Evolutionary conservation across 2,113 vertebrate species (phyloP), one percentile per base, ranked within the genome.

Genomic region (Melanerpes formicivorus): DNA sequence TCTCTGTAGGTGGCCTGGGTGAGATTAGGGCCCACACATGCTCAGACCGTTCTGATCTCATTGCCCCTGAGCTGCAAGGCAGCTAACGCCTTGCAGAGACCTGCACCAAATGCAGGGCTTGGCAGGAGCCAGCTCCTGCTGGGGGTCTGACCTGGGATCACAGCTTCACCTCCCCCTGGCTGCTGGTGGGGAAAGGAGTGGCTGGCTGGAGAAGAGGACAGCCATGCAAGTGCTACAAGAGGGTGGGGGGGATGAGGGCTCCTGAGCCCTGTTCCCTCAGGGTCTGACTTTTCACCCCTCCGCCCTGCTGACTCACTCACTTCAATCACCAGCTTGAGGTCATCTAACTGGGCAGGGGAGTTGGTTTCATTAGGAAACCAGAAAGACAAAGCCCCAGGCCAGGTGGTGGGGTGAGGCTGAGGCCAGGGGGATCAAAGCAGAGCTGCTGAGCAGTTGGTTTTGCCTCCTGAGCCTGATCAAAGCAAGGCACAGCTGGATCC

Each of bases 171-270:
- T 70, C 9, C 34, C 14, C 8, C 19, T 54, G 18, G 18, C 5
- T 63, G 67, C 44, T 40, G 15, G 17, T 40, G 54, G 26, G 46
- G 44, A 30, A 69, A 22, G 60, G 10, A 70, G 48, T 1, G 0
- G 22, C 65, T 37, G 0, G n/a, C 72, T 64, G 29, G 58, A 52
- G 34, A 75, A 79, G 15, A 40, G n/a, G 17, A 25, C 82, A 80
- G 29, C 37, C 3, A 2, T 12, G 54, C 19, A 26, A n/a, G 17
- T 50, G 34, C 14, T n/a, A 46, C 7, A 42, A 30, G 27, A 46
- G 19, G 14, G 40, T 27, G n/a, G 78, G 7, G 1, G 1, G 1
- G 1, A 7, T 2, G n/a, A 69, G 59, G 37, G 32, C 52, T 67
- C 52, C 32, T 10, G 5, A 46, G 11, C 37, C 44, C 16, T 1